Conservation (phyloP, 2,113 vertebrate species). For the Trematomus loennbergii region DNA sequence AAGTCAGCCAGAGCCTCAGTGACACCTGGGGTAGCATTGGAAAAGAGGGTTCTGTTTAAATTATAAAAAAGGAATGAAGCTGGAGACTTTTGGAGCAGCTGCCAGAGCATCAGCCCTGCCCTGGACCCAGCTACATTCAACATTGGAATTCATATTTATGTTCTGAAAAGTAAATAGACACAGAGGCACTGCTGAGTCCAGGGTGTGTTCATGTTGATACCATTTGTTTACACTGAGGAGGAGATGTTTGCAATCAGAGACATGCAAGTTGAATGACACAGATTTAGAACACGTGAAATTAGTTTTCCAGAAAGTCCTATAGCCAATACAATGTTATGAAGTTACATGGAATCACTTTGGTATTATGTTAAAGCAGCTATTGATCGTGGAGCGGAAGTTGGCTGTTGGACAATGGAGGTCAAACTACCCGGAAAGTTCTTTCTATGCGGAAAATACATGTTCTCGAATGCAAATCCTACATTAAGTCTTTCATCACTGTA, state of each 20-base stretch:
- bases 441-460: background rate
- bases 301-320: background rate
- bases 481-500: too few relatives aligned
- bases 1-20: slow-evolving; percentile 11
- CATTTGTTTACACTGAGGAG: background rate
- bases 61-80: slow-evolving; percentile 30
- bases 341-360: too few relatives aligned
- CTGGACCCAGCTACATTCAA: background rate
- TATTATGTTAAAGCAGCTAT: too few relatives aligned
- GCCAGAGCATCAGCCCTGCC: background rate
- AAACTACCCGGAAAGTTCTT: too few relatives aligned
- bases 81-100: slow-evolving; percentile 5
- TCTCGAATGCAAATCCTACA: background rate
- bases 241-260: background rate
- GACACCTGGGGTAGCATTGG: slow-evolving; percentile 8
- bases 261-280: background rate
- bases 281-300: background rate
- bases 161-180: background rate
- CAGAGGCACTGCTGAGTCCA: background rate
- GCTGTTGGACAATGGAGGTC: too few relatives aligned
- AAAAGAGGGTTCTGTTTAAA: slow-evolving; percentile 14
- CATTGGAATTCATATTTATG: slow-evolving; percentile 13
- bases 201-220: background rate
- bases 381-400: too few relatives aligned
- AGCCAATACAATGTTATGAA: too few relatives aligned